phyloP scores from a whole-genome alignment of 2,888 invertebrate species.

The Volucella inanis region DNA sequence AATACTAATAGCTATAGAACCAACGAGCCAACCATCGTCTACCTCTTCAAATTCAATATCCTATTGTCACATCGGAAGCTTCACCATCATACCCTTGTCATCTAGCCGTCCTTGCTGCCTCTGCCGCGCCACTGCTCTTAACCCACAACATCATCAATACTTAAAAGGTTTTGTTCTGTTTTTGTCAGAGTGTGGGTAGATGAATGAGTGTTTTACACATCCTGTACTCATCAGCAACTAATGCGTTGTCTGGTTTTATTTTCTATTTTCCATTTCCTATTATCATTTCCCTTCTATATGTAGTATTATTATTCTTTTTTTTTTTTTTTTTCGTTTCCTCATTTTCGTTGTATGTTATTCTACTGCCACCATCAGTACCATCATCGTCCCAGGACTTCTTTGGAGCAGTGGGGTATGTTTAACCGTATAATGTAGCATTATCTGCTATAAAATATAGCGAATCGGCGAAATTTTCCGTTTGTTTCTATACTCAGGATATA shows the following conservation, averaged over 20 bases:
- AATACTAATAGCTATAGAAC: too few species aligned
- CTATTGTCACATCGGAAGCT: constrained; percentile 36
- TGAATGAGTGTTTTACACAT: constrained; percentile 60
- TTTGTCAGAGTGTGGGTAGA: constrained; percentile 3
- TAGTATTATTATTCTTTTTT: constrained; percentile 52
- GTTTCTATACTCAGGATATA: constrained; percentile 14
- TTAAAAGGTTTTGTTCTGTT: constrained; percentile 42
- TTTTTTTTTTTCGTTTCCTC: constrained; percentile 23
- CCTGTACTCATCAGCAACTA: constrained; percentile 61
- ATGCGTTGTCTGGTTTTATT: constrained; percentile 61
- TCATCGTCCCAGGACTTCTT: neutral
- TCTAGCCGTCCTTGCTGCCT: neutral
- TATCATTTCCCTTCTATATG: constrained; percentile 57
- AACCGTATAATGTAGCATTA: constrained; percentile 64
- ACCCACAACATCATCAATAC: constrained; percentile 29
- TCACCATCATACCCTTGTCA: neutral
- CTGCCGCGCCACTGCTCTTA: neutral
- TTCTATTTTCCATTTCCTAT: constrained; percentile 68
- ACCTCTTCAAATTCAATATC: constrained; percentile 19
- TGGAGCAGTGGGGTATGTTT: constrained; percentile 42
- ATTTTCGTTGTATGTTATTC: constrained; percentile 14
- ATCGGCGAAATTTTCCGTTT: constrained; percentile 61
- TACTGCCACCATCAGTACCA: constrained; percentile 7
- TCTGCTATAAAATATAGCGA: constrained; percentile 61
- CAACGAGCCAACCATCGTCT: neutral